phyloP scores from a whole-genome alignment of 2,113 vertebrate species.

The Emberiza fucata region DNA sequence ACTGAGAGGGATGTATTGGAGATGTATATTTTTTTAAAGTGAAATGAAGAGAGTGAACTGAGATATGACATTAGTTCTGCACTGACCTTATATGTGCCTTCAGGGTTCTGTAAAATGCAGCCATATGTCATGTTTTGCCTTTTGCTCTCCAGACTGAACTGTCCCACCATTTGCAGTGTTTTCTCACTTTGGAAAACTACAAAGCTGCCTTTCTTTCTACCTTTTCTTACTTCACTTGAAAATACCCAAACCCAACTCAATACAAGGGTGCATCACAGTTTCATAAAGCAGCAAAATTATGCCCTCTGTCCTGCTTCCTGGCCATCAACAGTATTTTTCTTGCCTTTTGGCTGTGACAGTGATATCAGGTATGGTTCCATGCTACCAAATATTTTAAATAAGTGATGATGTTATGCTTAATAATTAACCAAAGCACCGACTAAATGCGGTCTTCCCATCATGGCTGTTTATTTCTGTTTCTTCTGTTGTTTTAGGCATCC shows the following conservation, averaged over 20 bases:
- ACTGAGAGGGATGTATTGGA: background rate
- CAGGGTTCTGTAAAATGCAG: background rate
- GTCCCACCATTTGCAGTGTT: background rate
- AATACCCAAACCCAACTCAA: background rate
- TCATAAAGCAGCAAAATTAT: background rate
- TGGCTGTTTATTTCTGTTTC: background rate
- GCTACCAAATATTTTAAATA: background rate
- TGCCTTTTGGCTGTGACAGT: background rate
- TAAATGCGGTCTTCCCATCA: background rate
- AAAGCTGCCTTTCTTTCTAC: background rate
- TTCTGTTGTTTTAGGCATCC: background rate
- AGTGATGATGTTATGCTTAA: background rate
- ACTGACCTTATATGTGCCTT: background rate
- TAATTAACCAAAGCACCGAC: background rate
- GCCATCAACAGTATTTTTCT: background rate
- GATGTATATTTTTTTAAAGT: background rate
- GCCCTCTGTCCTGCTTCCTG: background rate
- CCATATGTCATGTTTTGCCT: background rate
- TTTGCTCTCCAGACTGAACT: background rate
- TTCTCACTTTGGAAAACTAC: background rate
- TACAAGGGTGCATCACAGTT: background rate
- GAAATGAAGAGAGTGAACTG: background rate
- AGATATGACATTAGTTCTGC: background rate
- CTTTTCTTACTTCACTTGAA: background rate
- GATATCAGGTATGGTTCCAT: background rate